A percentile compares a stretch with the other conserved stretches of the same genome.
These are phyloP conservation scores for Limonius californicus DNA, from an alignment of 1,140 invertebrate genomes.

Conservation along the genomic window DNA sequence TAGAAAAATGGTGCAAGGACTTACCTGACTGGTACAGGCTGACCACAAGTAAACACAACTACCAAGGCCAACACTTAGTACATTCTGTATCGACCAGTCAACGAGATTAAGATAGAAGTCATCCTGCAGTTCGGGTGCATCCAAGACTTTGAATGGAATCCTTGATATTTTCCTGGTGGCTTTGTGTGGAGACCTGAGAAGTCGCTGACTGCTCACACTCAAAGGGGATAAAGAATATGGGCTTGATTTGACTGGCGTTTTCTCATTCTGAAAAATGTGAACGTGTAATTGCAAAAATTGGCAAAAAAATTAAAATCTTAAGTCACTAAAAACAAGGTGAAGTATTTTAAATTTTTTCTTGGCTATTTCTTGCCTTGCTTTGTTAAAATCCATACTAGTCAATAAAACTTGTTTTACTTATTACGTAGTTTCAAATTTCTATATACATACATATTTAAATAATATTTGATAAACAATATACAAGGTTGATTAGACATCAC, in stretches of 20 bases:
- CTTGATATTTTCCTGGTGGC: slow-evolving; percentile 94
- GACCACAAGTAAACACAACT: slow-evolving; percentile 99
- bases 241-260: slow-evolving; percentile 57
- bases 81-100: slow-evolving; percentile 99
- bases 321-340: no score
- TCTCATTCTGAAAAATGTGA: slow-evolving; percentile 54
- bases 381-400: no score
- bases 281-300: no score
- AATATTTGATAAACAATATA: no score
- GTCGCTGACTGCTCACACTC: slow-evolving; percentile 90
- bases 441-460: no score
- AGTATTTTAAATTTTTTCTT: no score
- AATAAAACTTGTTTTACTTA: no score
- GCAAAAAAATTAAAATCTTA: no score
- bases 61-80: slow-evolving; percentile 96
- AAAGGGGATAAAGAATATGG: slow-evolving; percentile 93
- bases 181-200: slow-evolving; percentile 90
- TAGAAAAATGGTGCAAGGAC: no score
- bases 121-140: slow-evolving; percentile 98
- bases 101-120: slow-evolving; percentile 99
- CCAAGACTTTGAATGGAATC: slow-evolving; percentile 96
- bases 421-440: no score
- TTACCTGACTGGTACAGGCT: slow-evolving; percentile 94
- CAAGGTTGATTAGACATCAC: no score
- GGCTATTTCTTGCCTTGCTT: no score